A percentile compares a stretch with the other conserved stretches of the same genome.
phyloP scores from a whole-genome alignment of 1,140 invertebrate genomes.

The Zaprionus ornatus region DNA sequence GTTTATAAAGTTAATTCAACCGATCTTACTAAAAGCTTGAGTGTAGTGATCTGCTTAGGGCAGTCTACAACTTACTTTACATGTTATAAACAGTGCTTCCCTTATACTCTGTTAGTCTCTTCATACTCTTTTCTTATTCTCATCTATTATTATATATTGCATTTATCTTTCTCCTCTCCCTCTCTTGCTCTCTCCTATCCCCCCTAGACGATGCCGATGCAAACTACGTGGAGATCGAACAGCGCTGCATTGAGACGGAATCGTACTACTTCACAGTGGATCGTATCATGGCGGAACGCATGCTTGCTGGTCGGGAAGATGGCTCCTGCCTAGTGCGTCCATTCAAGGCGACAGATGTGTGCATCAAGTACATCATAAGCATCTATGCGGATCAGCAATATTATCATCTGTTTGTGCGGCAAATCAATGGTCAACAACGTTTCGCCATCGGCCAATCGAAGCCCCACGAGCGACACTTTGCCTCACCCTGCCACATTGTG shows the following conservation, averaged over 20 bases:
- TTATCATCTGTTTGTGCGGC: conserved; percentile 74
- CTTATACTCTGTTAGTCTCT: no score
- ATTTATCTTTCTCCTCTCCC: no score
- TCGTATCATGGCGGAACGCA: conserved; percentile 62
- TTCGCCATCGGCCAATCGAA: conserved; percentile 73
- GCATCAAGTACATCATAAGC: conserved; percentile 78
- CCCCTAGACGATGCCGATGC: conserved; percentile 63
- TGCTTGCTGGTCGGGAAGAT: conserved; percentile 63
- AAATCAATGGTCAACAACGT: conserved; percentile 61
- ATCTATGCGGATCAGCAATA: conserved; percentile 70
- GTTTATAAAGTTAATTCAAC: no score
- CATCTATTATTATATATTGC: no score
- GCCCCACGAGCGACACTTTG: conserved; percentile 59
- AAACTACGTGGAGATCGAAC: conserved; percentile 70
- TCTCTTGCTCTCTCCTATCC: no score
- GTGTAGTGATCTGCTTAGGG: no score
- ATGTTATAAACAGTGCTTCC: accelerated
- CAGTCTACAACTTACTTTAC: no score
- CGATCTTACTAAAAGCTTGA: no score
- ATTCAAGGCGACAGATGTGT: conserved; percentile 72
- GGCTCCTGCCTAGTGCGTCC: conserved; percentile 78
- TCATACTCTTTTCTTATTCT: no score
- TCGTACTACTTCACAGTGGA: conserved; percentile 78
- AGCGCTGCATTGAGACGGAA: conserved; percentile 70
- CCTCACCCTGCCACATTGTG: conserved; percentile 70